Base-by-base conservation (phyloP, 64 coral and sea anemone genomes). In the Porites lutea region DNA sequence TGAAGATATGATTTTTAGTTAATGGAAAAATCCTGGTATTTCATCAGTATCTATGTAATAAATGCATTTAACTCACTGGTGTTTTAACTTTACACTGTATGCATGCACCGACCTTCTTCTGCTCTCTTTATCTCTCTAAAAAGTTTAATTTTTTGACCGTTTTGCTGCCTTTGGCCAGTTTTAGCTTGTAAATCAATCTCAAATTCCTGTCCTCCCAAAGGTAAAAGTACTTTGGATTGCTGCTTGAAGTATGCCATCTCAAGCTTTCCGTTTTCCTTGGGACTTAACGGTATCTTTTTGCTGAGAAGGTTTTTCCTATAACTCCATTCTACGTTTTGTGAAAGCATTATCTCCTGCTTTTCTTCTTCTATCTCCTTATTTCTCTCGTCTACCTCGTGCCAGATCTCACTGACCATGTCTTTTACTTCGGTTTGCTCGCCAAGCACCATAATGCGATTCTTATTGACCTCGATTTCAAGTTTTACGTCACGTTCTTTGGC, bases 381-480 rank as follows among this genome's bases (percentile, higher is more conserved):
- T 48, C 73, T 93, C 53, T 79, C 54, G 52, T 77, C 67, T 3
- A 92, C 86, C 59, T 61, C 82, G 48, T 92, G 23, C 81, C 73
- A 93, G 57, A 93, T 69, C 16, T 77, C 62, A 14, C 83, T 63
- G 2, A 93, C 72, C 73, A 93, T 93, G 16, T 52, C 74, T 6
- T 63, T 68, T 50, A 93, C 83, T 58, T 93, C 91, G 13, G 59
- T 93, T 3, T 83, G 83, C 18, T 79, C 69, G 61, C 83, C 91
- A 37, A 74, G 85, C 18, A 93, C 83, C 65, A 88, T 51, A 44
- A 93, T 87, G 15, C 91, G 74, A 43, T 77, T 59, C 8, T 87
- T 37, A 5, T 78, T 63, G 58, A 73, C 60, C 83, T 88, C 83
- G 74, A 88, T 70, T 21, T 87, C 83, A 22, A 93, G 58, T 53